Evolutionary conservation across 2,113 vertebrate genomes (phyloP).

Genomic region (Pao palembangensis): DNA sequence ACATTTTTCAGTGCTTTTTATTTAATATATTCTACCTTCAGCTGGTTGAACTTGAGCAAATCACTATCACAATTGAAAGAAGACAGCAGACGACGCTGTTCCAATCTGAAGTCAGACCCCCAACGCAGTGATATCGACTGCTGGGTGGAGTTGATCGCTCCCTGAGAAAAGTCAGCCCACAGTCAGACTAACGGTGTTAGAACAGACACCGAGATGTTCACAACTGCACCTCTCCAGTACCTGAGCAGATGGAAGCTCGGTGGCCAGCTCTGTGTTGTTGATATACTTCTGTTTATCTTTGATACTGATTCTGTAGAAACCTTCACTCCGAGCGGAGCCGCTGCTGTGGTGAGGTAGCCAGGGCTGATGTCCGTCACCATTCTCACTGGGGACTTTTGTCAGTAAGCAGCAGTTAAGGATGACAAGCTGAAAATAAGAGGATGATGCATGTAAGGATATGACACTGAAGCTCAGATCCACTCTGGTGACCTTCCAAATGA

Average conservation of each 20-base stretch:
- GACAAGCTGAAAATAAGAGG: constrained; percentile 1
- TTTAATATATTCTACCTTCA: constrained; percentile 76
- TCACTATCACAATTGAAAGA: constrained; percentile 97
- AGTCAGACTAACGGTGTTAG: neutral
- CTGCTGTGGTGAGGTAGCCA: constrained; percentile 84
- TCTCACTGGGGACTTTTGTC: constrained; percentile 81
- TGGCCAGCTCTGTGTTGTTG: constrained; percentile 74
- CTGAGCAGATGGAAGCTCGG: constrained; percentile 81
- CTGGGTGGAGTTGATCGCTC: constrained; percentile 81
- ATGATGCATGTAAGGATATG: neutral
- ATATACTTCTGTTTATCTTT: constrained; percentile 93
- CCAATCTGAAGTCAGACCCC: constrained; percentile 89
- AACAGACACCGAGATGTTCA: neutral
- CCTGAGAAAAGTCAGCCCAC: constrained; percentile 61
- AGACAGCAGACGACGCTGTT: constrained; percentile 92
- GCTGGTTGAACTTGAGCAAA: constrained; percentile 96
- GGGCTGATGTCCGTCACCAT: constrained; percentile 77
- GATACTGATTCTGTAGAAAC: constrained; percentile 94
- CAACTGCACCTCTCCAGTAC: constrained; percentile 56
- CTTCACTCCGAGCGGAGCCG: constrained; percentile 90
- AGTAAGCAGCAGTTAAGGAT: constrained; percentile 84
- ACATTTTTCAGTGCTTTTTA: too few relatives aligned
- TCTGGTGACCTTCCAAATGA: too few relatives aligned
- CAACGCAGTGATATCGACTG: constrained; percentile 84
- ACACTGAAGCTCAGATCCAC: too few relatives aligned